Evolutionary conservation across 2,888 invertebrate genomes (phyloP).

Genomic region (Alloscopus bannaensis): DNA sequence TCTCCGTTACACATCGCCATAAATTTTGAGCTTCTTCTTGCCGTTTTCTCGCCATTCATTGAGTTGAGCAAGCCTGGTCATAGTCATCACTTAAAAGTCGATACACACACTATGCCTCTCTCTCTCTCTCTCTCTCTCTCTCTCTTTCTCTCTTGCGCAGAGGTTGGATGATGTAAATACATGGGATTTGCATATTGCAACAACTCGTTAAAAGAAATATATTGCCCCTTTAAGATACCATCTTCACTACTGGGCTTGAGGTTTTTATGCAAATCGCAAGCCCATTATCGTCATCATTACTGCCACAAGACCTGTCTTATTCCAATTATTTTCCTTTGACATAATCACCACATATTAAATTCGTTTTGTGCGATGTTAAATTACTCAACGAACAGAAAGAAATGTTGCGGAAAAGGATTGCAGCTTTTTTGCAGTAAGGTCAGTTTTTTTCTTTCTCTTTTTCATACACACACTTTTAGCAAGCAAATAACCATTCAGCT

Average conservation of each 20-base stretch:
- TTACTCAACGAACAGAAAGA: no score
- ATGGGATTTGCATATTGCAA: no score
- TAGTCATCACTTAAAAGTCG: no score
- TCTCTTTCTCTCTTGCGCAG: background rate
- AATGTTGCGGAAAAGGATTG: constrained; percentile 1
- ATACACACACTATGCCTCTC: background rate
- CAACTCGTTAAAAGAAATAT: no score
- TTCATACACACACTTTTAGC: no score
- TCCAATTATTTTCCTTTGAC: constrained; percentile 35
- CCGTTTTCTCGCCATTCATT: no score
- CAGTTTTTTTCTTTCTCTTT: background rate
- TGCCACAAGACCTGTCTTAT: constrained; percentile 22
- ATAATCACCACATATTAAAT: constrained; percentile 30
- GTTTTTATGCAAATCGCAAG: constrained; percentile 24
- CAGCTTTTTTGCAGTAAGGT: background rate
- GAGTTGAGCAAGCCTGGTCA: no score
- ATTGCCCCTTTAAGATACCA: no score
- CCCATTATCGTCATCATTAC: constrained; percentile 22
- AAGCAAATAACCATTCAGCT: no score
- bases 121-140: background rate
- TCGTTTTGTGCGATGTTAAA: background rate
- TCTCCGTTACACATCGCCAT: no score
- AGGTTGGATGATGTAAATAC: background rate
- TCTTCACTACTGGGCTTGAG: constrained; percentile 19
- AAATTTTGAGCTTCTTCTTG: no score